Percentiles rank a stretch among this genome's conserved stretches.
These are phyloP conservation scores for Rhagium mordax DNA, from an alignment of 2,888 invertebrate genomes.

Conservation along the genomic window DNA sequence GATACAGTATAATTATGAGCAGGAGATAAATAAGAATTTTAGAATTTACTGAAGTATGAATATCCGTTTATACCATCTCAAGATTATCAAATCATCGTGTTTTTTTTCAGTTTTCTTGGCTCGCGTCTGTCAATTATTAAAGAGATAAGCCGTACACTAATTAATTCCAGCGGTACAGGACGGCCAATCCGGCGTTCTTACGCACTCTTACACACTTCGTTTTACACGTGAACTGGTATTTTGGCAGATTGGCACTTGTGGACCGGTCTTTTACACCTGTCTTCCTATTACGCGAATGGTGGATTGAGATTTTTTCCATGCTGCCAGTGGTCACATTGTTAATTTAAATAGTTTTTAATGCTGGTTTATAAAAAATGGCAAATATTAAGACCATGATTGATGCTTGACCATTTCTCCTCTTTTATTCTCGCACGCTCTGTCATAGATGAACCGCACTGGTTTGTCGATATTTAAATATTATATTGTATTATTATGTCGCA, in stretches of 20 bases:
- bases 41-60: background rate
- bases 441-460: background rate
- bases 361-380: background rate
- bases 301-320: conserved; percentile 1
- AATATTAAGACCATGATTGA: conserved; percentile 2
- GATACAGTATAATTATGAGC: background rate
- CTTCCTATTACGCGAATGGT: conserved; percentile 38
- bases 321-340: conserved; percentile 17
- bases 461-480: background rate
- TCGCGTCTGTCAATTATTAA: conserved; percentile 24
- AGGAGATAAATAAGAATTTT: background rate
- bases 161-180: conserved; percentile 19
- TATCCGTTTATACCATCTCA: background rate
- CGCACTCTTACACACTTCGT: conserved; percentile 25
- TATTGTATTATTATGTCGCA: no score
- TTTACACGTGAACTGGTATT: conserved; percentile 49
- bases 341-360: conserved; percentile 4
- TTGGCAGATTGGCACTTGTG: conserved; percentile 55
- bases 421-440: background rate
- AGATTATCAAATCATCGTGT: background rate
- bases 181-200: conserved; percentile 12
- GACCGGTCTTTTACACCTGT: conserved; percentile 56
- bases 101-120: background rate
- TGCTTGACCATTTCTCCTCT: background rate
- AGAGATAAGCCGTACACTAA: conserved; percentile 6